Conservation (phyloP, 2,797 vertebrate species). For the Nasua narica region DNA sequence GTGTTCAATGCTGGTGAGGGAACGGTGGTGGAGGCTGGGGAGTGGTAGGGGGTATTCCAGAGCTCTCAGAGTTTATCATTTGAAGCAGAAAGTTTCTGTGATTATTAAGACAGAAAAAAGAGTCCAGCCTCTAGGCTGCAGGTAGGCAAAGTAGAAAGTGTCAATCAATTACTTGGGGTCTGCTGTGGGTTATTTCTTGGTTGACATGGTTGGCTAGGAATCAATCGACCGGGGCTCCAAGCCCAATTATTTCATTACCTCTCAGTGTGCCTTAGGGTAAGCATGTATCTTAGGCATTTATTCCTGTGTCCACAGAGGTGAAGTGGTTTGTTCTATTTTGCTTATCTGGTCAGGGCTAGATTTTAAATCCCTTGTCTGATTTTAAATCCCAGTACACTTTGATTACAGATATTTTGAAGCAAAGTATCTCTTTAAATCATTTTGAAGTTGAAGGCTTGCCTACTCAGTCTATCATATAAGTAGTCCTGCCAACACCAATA, state of each 20-base stretch:
- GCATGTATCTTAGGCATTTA: not conserved
- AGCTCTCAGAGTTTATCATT: not conserved
- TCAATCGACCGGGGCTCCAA: not conserved
- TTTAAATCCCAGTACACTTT: not conserved
- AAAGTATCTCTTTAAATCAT: not conserved
- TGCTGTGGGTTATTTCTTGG: not conserved
- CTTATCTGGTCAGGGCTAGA: not conserved
- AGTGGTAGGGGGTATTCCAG: not conserved
- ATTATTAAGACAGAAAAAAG: not conserved
- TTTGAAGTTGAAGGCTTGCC: not conserved
- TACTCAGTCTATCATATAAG: not conserved
- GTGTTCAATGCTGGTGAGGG: not conserved
- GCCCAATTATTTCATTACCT: not conserved
- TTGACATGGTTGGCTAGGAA: not conserved
- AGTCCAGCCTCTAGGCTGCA: not conserved
- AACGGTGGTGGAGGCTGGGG: not conserved
- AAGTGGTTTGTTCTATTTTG: not conserved
- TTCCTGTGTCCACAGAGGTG: not conserved
- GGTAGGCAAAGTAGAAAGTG: not conserved
- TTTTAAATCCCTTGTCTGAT: not conserved
- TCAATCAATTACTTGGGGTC: not conserved
- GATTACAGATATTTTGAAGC: not conserved
- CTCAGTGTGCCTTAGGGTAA: not conserved
- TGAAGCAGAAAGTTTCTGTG: not conserved
- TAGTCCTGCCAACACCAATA: not conserved